Evolutionary conservation across 2,888 invertebrate species (phyloP), one percentile per base, ranked within the genome.

Genomic region (Dasysyrphus albostriatus): DNA sequence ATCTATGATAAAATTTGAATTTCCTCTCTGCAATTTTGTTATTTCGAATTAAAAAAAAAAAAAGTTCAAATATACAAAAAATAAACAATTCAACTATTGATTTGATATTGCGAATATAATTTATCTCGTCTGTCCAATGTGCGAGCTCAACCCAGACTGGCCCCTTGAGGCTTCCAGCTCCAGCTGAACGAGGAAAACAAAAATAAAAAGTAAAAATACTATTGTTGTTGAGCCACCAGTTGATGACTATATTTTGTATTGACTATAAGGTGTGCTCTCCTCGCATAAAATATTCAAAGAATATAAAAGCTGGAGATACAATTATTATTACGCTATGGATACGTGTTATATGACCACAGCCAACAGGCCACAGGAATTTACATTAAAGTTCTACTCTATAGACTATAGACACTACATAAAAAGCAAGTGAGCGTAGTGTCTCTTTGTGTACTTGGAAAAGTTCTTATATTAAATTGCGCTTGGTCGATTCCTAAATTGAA

Each of bases 91-190:
- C 29, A 29, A 29, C 19, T 51, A 54, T 54, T 32, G 54, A 54
- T 47, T 63, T 8, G 32, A 29, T 47, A 63, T 16, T 44, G 39
- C 8, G 37, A 24, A 51, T 54, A 47, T 12, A 16, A 47, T 47
- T 65, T 54, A 29, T 69, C 14, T 39, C 39, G 69, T 69, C 51
- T 69, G 69, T 54, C 14, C 54, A 69, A 69, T 69, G 54, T 69
- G 69, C 69, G 69, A 69, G 69, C 19, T 69, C 10, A 69, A 69
- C n/a, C n/a, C 39, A 69, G 54, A 69, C 69, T 16, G 16, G 39
- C 54, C 54, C 24, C 54, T 69, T 39, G 61, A 39, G 61, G 61
- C 29, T 44, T n/a, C 29, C 5, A 16, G 34, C 47, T 47, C 54
- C 69, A 54, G 39, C 7, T 39, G 51, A 16, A 34, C 34, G 7